These are phyloP conservation scores for Aphrophora alni DNA, from an alignment of 2,888 invertebrate species.

Conservation along the genomic window DNA sequence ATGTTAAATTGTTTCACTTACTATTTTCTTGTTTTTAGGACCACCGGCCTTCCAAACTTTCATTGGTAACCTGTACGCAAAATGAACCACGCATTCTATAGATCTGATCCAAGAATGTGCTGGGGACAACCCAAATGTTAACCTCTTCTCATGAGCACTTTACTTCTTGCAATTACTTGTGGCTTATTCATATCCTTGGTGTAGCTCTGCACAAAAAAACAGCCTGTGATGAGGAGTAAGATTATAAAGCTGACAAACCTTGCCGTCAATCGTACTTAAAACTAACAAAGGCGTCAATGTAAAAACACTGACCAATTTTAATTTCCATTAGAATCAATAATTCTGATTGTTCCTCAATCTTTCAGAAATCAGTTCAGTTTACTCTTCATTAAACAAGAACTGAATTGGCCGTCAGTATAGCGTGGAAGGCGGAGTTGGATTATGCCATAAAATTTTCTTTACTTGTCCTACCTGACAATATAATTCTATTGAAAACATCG, in stretches of 20 bases:
- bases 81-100: conserved; percentile 9
- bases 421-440: too few relatives aligned
- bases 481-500: too few relatives aligned
- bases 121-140: background rate
- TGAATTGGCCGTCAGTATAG: too few relatives aligned
- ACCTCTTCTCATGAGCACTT: background rate
- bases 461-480: too few relatives aligned
- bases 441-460: too few relatives aligned
- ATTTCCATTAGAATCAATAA: too few relatives aligned
- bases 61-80: background rate
- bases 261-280: conserved; percentile 8
- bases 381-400: too few relatives aligned
- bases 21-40: background rate
- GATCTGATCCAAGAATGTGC: conserved; percentile 1
- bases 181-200: background rate
- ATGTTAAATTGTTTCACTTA: too few relatives aligned
- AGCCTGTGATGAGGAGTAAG: conserved; percentile 3
- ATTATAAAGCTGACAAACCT: background rate
- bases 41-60: background rate
- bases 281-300: too few relatives aligned
- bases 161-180: background rate
- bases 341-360: too few relatives aligned
- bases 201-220: background rate
- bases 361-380: too few relatives aligned
- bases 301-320: too few relatives aligned